These are phyloP conservation scores for Molorchus minor DNA, from an alignment of 2,888 invertebrate genomes.

Conservation along the genomic window DNA sequence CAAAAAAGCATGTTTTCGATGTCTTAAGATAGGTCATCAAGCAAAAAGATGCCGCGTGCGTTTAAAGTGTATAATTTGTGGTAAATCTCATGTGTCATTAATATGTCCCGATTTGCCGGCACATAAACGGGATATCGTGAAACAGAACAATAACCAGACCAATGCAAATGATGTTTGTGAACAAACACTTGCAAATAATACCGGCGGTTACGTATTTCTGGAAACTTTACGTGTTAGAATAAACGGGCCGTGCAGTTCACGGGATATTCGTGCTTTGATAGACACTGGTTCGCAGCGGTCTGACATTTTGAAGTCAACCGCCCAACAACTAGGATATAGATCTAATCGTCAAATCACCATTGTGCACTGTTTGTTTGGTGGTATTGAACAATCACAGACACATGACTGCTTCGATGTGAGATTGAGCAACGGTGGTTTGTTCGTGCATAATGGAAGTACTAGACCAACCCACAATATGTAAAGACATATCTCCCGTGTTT, in stretches of 20 bases:
- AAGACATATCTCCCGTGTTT: conserved; percentile 3
- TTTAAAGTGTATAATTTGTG: conserved; percentile 42
- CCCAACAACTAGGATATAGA: no score
- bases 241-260: background rate
- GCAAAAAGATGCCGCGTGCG: conserved; percentile 35
- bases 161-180: no score
- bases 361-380: conserved; percentile 55
- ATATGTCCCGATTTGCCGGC: conserved; percentile 40
- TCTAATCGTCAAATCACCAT: no score
- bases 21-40: conserved; percentile 40
- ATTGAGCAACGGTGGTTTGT: conserved; percentile 2
- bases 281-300: conserved; percentile 10
- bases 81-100: conserved; percentile 37
- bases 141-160: no score
- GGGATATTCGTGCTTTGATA: conserved; percentile 4
- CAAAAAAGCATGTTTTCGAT: conserved; percentile 42
- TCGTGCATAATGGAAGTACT: conserved; percentile 13
- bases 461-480: conserved; percentile 27
- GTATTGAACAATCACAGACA: conserved; percentile 45
- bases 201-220: conserved; percentile 6
- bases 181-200: no score
- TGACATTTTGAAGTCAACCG: no score
- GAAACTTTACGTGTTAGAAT: background rate
- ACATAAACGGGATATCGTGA: no score
- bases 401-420: conserved; percentile 23